Conservation (phyloP, 2,888 invertebrate genomes). For the Lymantria monacha region DNA sequence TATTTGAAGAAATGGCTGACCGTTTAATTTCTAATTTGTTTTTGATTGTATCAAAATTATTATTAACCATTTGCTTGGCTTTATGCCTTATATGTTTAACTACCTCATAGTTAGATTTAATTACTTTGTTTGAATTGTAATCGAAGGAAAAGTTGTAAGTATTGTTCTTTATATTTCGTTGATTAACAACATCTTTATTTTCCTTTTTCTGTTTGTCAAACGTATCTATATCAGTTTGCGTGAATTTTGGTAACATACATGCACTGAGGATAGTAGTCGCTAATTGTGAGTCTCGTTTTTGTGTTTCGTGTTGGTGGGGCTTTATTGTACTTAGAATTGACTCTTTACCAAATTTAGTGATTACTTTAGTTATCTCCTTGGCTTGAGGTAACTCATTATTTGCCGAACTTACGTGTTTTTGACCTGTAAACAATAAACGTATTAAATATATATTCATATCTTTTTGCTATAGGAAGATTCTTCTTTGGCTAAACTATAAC, state of each 20-base stretch:
- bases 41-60: constrained; percentile 11
- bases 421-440: constrained; percentile 7
- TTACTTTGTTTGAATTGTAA: background rate
- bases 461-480: too few relatives aligned
- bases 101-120: constrained; percentile 1
- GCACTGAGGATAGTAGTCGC: constrained; percentile 40
- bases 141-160: background rate
- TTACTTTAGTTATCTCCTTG: constrained; percentile 45
- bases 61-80: background rate
- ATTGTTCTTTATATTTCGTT: background rate
- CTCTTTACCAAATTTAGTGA: constrained; percentile 31
- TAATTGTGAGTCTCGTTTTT: constrained; percentile 37
- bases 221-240: constrained; percentile 51
- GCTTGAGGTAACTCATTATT: constrained; percentile 18
- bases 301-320: constrained; percentile 19
- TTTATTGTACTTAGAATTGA: constrained; percentile 10
- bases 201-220: background rate
- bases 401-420: background rate
- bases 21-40: background rate
- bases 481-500: too few relatives aligned
- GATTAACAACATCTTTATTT: background rate
- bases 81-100: background rate
- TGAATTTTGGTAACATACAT: constrained; percentile 41
- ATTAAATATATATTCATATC: too few relatives aligned
- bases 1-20: constrained; percentile 8